A percentile compares a stretch with the other conserved stretches of the same genome.
Conservation (phyloP, 2,113 vertebrate species). For the Connochaetes taurinus region DNA sequence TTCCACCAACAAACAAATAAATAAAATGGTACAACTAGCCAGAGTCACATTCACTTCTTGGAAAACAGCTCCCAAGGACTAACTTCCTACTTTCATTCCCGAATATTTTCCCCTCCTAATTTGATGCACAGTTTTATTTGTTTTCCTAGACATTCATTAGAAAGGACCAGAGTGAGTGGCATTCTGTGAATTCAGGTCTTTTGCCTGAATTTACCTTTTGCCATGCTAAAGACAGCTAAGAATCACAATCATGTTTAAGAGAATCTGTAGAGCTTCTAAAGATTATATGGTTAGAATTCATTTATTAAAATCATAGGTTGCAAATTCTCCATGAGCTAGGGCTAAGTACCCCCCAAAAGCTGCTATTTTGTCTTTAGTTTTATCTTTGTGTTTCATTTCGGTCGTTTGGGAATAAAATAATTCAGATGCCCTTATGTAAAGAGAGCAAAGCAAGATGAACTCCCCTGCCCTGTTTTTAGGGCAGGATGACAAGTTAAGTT, state of each 20-base stretch:
- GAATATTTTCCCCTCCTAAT: neutral
- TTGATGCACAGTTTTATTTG: constrained; percentile 5
- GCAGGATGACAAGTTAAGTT: constrained; percentile 40
- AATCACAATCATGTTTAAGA: neutral
- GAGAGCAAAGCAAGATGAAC: constrained; percentile 29
- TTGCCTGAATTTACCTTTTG: neutral
- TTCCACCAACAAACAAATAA: constrained; percentile 67
- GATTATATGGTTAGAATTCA: neutral
- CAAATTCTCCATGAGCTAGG: neutral
- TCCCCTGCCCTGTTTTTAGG: neutral
- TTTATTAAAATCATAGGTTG: neutral
- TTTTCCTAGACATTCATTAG: constrained; percentile 37
- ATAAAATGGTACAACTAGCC: constrained; percentile 54
- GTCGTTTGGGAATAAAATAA: constrained; percentile 4
- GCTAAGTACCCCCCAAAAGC: neutral
- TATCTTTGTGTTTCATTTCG: neutral
- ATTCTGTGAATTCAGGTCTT: neutral
- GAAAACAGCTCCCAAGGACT: neutral
- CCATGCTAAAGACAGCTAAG: neutral
- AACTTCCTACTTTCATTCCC: constrained; percentile 21
- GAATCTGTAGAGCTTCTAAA: neutral
- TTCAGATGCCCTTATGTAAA: constrained; percentile 38
- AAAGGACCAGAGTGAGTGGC: neutral
- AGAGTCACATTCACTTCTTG: constrained; percentile 41
- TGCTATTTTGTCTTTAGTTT: neutral